These are phyloP conservation scores for Pyralis farinalis DNA, from an alignment of 2,888 invertebrate species.

Conservation along the genomic window DNA sequence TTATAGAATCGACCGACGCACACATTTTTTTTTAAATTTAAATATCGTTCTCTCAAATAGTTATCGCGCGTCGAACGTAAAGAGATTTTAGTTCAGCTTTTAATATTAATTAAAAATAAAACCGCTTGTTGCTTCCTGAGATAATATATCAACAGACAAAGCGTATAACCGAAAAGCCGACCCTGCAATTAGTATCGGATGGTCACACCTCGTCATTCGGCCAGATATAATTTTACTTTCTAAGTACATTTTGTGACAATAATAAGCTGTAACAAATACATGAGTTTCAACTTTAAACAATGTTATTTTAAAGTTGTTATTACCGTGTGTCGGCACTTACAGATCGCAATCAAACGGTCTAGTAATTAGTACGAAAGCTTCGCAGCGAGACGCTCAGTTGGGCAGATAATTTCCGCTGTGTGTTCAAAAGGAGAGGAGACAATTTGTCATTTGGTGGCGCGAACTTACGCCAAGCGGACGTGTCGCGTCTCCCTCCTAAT, in stretches of 20 bases:
- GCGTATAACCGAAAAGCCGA: constrained; percentile 24
- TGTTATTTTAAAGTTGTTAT: constrained; percentile 36
- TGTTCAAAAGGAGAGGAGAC: constrained; percentile 73
- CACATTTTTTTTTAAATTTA: background rate
- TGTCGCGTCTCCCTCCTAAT: constrained; percentile 66
- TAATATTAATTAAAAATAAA: constrained; percentile 2
- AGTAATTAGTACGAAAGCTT: constrained; percentile 75
- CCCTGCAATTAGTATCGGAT: constrained; percentile 77
- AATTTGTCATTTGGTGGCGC: constrained; percentile 78
- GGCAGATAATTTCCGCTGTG: constrained; percentile 78
- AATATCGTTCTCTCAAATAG: constrained; percentile 18
- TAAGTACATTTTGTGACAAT: constrained; percentile 75
- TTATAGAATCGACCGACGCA: background rate
- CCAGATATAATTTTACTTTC: constrained; percentile 75
- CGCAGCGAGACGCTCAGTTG: constrained; percentile 72
- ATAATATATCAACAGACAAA: constrained; percentile 5
- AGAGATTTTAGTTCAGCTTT: background rate
- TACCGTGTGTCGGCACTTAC: constrained; percentile 29
- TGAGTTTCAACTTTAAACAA: constrained; percentile 37
- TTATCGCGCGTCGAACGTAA: background rate
- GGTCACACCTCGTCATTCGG: constrained; percentile 76
- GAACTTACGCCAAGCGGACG: constrained; percentile 68
- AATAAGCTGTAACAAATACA: constrained; percentile 38
- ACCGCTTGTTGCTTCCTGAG: background rate
- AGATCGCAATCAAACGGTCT: constrained; percentile 76